phyloP scores from a whole-genome alignment of 2,797 vertebrate genomes.

The Muscicapa comitata region DNA sequence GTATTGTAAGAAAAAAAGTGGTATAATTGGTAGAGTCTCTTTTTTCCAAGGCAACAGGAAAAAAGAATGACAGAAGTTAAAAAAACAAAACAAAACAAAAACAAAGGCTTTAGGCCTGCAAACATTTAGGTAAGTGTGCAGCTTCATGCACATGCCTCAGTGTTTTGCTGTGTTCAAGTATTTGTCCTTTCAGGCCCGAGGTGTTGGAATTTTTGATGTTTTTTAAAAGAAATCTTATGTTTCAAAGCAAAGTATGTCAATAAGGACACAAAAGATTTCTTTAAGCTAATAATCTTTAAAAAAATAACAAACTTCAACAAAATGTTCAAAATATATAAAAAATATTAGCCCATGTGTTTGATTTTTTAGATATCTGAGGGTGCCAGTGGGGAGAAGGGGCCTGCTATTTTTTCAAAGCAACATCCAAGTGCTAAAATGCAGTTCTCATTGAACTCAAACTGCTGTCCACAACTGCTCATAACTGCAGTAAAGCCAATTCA shows the following conservation, averaged over 20 bases:
- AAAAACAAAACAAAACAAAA: background rate
- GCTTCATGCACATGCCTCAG: background rate
- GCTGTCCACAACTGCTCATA: background rate
- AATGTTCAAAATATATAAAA: background rate
- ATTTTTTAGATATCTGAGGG: background rate
- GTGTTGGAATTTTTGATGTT: background rate
- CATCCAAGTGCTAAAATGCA: background rate
- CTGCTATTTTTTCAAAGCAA: background rate
- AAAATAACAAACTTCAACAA: background rate
- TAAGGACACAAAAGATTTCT: background rate
- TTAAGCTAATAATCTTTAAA: background rate
- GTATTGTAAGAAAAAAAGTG: background rate
- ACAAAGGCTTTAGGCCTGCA: background rate
- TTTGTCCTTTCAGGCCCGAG: background rate
- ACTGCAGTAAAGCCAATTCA: background rate
- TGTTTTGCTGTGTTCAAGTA: background rate
- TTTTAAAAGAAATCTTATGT: background rate
- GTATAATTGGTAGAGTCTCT: background rate
- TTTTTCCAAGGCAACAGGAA: background rate
- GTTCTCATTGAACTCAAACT: background rate
- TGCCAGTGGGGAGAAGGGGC: accelerated
- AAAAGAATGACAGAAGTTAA: background rate
- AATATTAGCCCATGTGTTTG: background rate
- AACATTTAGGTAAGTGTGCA: background rate
- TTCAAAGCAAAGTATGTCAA: background rate